Evolutionary conservation across 1,140 invertebrate genomes (phyloP).

Genomic region (Hycleus phaleratus): DNA sequence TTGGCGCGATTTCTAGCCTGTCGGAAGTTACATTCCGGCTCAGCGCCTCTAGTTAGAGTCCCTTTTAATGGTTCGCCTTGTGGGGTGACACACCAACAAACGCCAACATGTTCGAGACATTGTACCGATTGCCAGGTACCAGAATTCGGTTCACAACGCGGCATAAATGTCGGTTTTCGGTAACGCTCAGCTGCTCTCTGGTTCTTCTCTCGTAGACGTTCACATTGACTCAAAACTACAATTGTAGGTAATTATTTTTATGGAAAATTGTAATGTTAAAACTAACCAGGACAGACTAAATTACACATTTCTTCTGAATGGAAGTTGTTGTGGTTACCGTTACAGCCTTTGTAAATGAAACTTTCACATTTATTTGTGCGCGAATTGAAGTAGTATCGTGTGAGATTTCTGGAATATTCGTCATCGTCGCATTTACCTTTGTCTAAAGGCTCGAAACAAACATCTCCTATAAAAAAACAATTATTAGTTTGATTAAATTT

Average conservation of each 20-base stretch:
- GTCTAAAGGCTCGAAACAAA: conserved; percentile 71
- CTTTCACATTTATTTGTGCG: conserved; percentile 66
- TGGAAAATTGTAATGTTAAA: neutral
- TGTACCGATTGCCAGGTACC: conserved; percentile 75
- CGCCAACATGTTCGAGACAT: conserved; percentile 68
- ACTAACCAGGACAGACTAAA: conserved; percentile 62
- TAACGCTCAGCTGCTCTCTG: conserved; percentile 57
- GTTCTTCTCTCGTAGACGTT: conserved; percentile 68
- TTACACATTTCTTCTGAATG: conserved; percentile 74
- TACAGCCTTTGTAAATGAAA: conserved; percentile 62
- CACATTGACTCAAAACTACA: conserved; percentile 67
- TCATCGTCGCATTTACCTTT: conserved; percentile 45
- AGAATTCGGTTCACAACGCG: conserved; percentile 60
- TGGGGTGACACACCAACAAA: conserved; percentile 79
- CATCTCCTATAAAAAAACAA: conserved; percentile 51
- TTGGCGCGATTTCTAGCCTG: conserved; percentile 54
- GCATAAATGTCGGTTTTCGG: conserved; percentile 63
- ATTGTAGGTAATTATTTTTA: conserved; percentile 1
- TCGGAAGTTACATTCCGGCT: conserved; percentile 66
- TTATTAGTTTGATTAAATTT: neutral
- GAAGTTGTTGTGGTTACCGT: conserved; percentile 86
- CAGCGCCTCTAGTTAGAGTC: conserved; percentile 59
- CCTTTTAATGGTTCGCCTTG: conserved; percentile 73
- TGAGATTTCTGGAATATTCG: conserved; percentile 43
- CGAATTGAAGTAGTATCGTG: conserved; percentile 71